Percentiles rank a stretch among this genome's conserved stretches.
These are phyloP conservation scores for Brassicogethes aeneus DNA, from an alignment of 2,888 invertebrate genomes.

Conservation along the genomic window DNA sequence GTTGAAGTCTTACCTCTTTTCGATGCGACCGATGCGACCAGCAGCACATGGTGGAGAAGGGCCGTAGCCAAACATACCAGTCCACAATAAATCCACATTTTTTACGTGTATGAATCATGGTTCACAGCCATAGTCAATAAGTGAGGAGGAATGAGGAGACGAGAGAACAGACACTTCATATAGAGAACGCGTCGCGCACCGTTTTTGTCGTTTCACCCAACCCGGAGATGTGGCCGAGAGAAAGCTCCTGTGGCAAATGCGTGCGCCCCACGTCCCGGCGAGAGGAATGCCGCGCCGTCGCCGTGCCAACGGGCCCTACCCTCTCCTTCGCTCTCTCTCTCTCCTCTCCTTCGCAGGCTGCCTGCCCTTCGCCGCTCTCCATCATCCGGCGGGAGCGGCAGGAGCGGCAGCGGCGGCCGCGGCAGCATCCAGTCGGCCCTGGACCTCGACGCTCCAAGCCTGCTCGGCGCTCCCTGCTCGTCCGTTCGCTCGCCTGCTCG, in stretches of 20 bases:
- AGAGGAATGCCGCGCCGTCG: slow-evolving; percentile 27
- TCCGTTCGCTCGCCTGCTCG: slow-evolving; percentile 8
- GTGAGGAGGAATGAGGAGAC: not conserved
- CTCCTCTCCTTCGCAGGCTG: slow-evolving; percentile 12
- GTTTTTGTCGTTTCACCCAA: slow-evolving; percentile 22
- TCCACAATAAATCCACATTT: slow-evolving; percentile 39
- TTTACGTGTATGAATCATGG: slow-evolving; percentile 38
- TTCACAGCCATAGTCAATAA: slow-evolving; percentile 36
- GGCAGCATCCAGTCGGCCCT: slow-evolving; percentile 3
- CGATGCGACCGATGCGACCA: slow-evolving; percentile 30
- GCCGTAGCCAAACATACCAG: slow-evolving; percentile 33
- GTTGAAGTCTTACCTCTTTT: slow-evolving; percentile 38
- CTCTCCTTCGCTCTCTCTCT: slow-evolving; percentile 22
- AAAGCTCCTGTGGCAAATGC: slow-evolving; percentile 35
- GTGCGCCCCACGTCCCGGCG: slow-evolving; percentile 29
- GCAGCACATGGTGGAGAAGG: slow-evolving; percentile 27
- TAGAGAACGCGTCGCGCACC: slow-evolving; percentile 9
- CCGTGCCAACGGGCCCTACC: slow-evolving; percentile 25
- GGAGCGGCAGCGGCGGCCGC: slow-evolving; percentile 7
- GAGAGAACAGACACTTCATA: not conserved
- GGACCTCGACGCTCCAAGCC: slow-evolving; percentile 7
- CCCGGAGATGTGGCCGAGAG: slow-evolving; percentile 34
- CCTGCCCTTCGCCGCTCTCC: too few relatives aligned
- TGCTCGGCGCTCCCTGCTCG: slow-evolving; percentile 4
- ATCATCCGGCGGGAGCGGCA: slow-evolving; percentile 15